Conservation (phyloP, 1,140 invertebrate species). For the Leucophenga varia region DNA sequence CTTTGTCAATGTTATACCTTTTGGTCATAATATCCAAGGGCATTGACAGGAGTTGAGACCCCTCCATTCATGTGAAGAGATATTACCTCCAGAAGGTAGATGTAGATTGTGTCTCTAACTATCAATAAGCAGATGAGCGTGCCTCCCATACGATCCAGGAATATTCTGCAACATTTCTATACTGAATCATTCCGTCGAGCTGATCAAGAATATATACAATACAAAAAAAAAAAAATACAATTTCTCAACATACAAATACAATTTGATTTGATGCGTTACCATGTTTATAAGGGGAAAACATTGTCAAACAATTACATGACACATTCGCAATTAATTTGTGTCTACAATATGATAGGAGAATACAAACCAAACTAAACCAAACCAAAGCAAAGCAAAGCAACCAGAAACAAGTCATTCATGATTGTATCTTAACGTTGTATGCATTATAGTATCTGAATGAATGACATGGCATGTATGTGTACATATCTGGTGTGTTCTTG, state of each 20-base stretch:
- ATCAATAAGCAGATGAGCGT: too few relatives aligned
- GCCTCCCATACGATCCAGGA: slow-evolving; percentile 14
- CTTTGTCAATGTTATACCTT: too few relatives aligned
- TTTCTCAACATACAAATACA: background rate
- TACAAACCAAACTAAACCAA: slow-evolving; percentile 13
- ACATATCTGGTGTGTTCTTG: background rate
- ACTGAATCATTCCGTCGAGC: background rate
- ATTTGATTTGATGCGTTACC: background rate
- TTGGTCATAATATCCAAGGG: too few relatives aligned
- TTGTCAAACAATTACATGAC: slow-evolving; percentile 45
- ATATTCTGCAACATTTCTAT: slow-evolving; percentile 3
- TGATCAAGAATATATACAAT: slow-evolving; percentile 1
- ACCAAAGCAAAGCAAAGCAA: too few relatives aligned
- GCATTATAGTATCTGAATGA: background rate
- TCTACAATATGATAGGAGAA: slow-evolving; percentile 25
- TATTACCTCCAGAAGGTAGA: too few relatives aligned
- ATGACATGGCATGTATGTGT: slow-evolving; percentile 13
- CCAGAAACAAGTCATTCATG: too few relatives aligned
- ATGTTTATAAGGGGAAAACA: slow-evolving; percentile 26
- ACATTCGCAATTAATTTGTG: slow-evolving; percentile 46
- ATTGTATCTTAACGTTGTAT: background rate
- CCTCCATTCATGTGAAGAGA: too few relatives aligned
- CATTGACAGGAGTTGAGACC: too few relatives aligned
- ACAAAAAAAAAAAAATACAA: background rate
- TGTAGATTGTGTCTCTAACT: too few relatives aligned